These are phyloP conservation scores for Heliconius ismenius DNA, from an alignment of 2,888 invertebrate species.

Conservation along the genomic window DNA sequence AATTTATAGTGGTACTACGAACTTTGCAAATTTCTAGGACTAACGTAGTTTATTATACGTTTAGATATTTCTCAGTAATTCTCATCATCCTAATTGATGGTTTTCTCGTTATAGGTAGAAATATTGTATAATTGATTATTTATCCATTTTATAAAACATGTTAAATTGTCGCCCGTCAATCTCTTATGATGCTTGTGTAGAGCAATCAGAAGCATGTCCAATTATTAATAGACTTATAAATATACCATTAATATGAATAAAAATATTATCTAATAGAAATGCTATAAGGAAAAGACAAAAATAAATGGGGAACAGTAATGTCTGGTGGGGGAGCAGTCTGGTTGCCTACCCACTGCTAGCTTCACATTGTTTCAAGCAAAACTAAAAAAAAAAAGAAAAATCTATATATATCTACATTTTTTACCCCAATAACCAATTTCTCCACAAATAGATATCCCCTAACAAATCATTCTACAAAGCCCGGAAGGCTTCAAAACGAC, in stretches of 20 bases:
- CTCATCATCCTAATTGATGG: conserved; percentile 8
- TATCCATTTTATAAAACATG: not conserved
- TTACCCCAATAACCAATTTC: not conserved
- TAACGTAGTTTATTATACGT: conserved; percentile 5
- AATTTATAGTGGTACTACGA: conserved; percentile 13
- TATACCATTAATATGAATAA: too few species aligned
- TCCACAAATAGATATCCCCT: not conserved
- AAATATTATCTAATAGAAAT: too few species aligned
- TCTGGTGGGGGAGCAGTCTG: too few species aligned
- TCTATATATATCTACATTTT: too few species aligned
- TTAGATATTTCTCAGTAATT: conserved; percentile 10
- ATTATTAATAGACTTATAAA: too few species aligned
- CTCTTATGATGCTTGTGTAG: not conserved
- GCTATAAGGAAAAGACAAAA: too few species aligned
- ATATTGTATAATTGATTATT: not conserved
- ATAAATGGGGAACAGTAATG: too few species aligned
- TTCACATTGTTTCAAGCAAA: too few species aligned
- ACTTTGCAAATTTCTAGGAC: conserved; percentile 14
- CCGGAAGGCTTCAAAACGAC: conserved; percentile 3
- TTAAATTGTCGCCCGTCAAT: not conserved
- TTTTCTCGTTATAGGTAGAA: not conserved
- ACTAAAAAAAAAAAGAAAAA: too few species aligned
- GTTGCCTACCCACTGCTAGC: too few species aligned
- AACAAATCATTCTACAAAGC: not conserved
- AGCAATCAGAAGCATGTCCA: not conserved